These are phyloP conservation scores for Mycteria americana DNA, from an alignment of 2,797 vertebrate genomes.

Conservation along the genomic window DNA sequence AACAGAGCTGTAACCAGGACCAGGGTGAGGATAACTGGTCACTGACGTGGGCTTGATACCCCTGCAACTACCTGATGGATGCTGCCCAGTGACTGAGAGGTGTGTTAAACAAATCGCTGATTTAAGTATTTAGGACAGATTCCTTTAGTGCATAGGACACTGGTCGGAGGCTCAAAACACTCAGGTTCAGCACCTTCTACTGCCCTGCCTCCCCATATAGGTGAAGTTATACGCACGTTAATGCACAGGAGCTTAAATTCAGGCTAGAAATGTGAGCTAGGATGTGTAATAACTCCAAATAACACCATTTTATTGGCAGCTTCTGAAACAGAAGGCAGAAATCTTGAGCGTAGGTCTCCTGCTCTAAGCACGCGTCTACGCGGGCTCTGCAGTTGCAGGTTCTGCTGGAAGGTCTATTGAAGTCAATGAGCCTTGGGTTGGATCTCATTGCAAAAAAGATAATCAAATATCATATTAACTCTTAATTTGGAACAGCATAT, in stretches of 20 bases:
- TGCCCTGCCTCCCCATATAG: background rate
- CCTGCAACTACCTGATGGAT: background rate
- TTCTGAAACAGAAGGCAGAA: conserved; percentile 12
- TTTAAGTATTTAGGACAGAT: background rate
- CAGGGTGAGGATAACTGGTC: background rate
- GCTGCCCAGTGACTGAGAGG: too few relatives aligned
- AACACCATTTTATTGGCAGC: background rate
- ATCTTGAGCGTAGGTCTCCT: background rate
- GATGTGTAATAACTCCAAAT: background rate
- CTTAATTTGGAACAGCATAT: conserved; percentile 28
- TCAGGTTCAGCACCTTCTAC: background rate
- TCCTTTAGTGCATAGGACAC: background rate
- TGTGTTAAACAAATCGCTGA: background rate
- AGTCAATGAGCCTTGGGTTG: conserved; percentile 57
- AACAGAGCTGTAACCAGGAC: background rate
- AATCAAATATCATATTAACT: conserved; percentile 60
- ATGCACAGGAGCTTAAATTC: background rate
- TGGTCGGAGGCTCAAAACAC: background rate
- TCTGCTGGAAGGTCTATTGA: conserved; percentile 42
- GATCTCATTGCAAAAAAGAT: conserved; percentile 55
- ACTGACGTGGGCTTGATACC: background rate
- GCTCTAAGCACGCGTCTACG: background rate
- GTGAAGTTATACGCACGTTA: background rate
- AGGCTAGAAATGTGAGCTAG: background rate
- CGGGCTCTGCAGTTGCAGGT: background rate